Conservation (phyloP, 2,888 invertebrate species). For the Noctuana brunneofusca region DNA sequence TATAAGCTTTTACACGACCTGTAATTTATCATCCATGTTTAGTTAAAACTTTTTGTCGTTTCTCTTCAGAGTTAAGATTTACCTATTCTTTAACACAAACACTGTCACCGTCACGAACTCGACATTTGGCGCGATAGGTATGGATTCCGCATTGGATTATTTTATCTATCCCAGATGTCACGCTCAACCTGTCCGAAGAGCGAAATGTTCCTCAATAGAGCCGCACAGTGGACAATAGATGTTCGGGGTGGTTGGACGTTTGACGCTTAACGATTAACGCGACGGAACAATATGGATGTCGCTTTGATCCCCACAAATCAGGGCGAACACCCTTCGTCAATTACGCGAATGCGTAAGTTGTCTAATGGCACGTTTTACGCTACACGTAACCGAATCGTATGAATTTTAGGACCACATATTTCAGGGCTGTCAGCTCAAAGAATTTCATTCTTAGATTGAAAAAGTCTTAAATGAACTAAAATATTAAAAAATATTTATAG, state of each 20-base stretch:
- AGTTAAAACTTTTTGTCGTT: too few relatives aligned
- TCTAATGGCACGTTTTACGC: constrained; percentile 75
- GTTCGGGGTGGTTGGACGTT: constrained; percentile 29
- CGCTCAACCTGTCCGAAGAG: constrained; percentile 39
- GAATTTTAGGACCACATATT: constrained; percentile 48
- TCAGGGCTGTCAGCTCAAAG: constrained; percentile 45
- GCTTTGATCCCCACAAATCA: constrained; percentile 64
- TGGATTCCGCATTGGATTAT: constrained; percentile 22
- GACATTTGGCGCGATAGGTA: constrained; percentile 16
- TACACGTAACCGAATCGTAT: constrained; percentile 69
- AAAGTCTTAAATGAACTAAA: too few relatives aligned
- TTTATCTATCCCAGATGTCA: constrained; percentile 39
- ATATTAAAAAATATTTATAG: too few relatives aligned
- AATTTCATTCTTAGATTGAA: too few relatives aligned
- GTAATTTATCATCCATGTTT: too few relatives aligned
- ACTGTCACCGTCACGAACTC: neutral
- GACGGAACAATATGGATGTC: constrained; percentile 61
- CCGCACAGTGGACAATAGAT: constrained; percentile 38
- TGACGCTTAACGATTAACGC: constrained; percentile 62
- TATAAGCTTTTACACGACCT: too few relatives aligned
- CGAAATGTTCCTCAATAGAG: constrained; percentile 19
- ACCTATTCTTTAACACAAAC: neutral
- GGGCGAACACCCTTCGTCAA: constrained; percentile 74
- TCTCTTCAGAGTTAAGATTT: too few relatives aligned
- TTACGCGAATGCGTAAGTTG: constrained; percentile 56